Evolutionary conservation across 2,113 vertebrate species (phyloP), one percentile per base, ranked within the genome.

Genomic region (Erythrocercus mccallii): DNA sequence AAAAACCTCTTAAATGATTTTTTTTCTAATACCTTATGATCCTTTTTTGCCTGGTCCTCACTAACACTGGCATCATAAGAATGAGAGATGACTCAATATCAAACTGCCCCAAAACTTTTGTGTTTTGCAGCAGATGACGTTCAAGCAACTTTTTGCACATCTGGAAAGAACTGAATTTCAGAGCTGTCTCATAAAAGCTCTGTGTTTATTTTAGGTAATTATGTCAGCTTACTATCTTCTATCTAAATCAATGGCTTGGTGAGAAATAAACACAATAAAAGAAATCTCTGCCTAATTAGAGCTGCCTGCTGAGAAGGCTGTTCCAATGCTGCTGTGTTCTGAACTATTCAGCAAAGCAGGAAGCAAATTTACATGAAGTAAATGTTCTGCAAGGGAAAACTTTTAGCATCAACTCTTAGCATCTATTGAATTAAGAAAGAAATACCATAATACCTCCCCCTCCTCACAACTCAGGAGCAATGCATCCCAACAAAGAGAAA

Each of bases 231-330:
- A 53, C 58, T 76, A 84, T 86, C 93, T 70, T 64, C 96, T 94
- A 88, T 95, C 96, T 97, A 96, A 97, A 98, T 96, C 97, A 97
- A 97, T 95, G 97, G 95, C 92, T 95, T 89, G 71, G 85, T 96
- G 86, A 96, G 95, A 97, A 97, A 97, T 74, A 94, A 95, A 97
- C 97, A 98, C 73, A 85, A 45, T 94, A 95, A 93, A 94, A 96
- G 85, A 85, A 17, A 92, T 78, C 96, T 98, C 97, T 97, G 72
- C 96, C 98, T 98, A 98, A 98, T 98, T 95, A 98, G 92, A 91
- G 84, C 83, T 53, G 73, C 96, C 93, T 97, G 95, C 96, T 97
- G 97, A 92, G 97, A 89, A 90, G 77, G 66, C 91, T 66, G 61
- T 37, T 76, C 35, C 35, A 92, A 64, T 25, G 31, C 76, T 56